Evolutionary conservation across 2,888 invertebrate genomes (phyloP), one percentile per base, ranked within the genome.

Genomic region (Macaria notata): DNA sequence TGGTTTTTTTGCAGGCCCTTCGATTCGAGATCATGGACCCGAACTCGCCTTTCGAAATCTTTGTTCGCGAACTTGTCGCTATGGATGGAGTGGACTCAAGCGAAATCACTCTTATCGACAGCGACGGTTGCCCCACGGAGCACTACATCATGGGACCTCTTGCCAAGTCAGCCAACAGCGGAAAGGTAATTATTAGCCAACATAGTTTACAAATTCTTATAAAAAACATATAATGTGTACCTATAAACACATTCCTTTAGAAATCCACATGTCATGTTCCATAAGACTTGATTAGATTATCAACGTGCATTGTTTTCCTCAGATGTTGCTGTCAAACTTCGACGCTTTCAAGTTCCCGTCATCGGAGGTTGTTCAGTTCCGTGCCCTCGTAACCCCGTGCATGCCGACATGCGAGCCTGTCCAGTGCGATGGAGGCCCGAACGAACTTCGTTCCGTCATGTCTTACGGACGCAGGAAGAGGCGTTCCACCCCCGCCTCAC

Each of bases 341-440:
- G 98, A 98, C 84, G 98, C 98, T 41, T 98, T 98, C 94, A 98
- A 98, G 86, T 98, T 98, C 93, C 98, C 98, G 45, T 97, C 97
- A 49, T 97, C 97, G 9, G 98, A 98, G 82, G 96, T 97, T 46
- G 98, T 98, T 1, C 98, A 98, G 82, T 98, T 98, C 94, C 94
- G 98, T 64, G 98, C 98, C n/a, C 86, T 98, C 76, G 98, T 98
- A 42, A 98, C 98, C 3, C 98, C 98, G 0, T 98, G 98, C 84
- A 96, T 98, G 95, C 98, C 98, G 31, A 94, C 95, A 45, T 98
- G 98, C 84, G 97, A 97, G 79, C 98, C 98, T 6, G 97, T 98
- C 7, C 96, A 96, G 78, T 98, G 98, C 82, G 96, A 97, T 74
- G 97, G 97, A 74, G 94, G 95, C 50, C 95, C 96, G 59, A 97